Base-by-base conservation (phyloP, 2,888 invertebrate genomes). In the Dysmachus trigonus region DNA sequence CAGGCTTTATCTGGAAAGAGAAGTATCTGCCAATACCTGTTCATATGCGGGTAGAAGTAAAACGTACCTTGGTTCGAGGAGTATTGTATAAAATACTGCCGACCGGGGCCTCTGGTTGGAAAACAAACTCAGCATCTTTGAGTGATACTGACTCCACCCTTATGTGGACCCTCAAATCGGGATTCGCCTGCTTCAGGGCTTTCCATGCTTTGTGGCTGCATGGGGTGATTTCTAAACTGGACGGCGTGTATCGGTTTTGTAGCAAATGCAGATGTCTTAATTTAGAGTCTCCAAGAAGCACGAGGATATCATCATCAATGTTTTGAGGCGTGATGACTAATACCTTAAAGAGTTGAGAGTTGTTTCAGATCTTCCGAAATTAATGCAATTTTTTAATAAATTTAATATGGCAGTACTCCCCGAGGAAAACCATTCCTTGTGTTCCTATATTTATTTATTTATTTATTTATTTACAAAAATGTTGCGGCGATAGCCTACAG, bases 21-120 rank as follows among this genome's bases (percentile, higher is more conserved):
- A 81, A 35, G 10, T 7, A 35, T 30, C 27, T 62, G 6, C n/a
- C 18, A 62, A 62, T 79, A 22, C 10, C 62, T 22, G 10, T 7
- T 6, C 2, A 27, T n/a, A 7, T 18, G n/a, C 5, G 5, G 47
- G 6, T 15, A 0, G 3, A 18, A n/a, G 1, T 76, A 41, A 22
- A 41, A 30, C 10, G n/a, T 77, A 95, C 94, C 89, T 93, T 93
- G 8, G 94, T 93, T 88, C 94, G 93, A 0, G 95, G 94, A 0
- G 95, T 94, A 88, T 94, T 93, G 89, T 95, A 95, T 3, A 95
- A 90, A 41, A 96, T 92, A 85, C 94, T 94, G 86, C 93, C 92
- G 4, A 96, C 95, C 0, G 96, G 96, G 0, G 96, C 96, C 82
- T 93, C 93, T 1, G 94, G 94, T 90, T 96, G 96, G 91, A 96